A percentile compares a stretch with the other conserved stretches of the same genome.
Conservation (phyloP, 2,113 vertebrate species). For the Lepisosteus oculatus region DNA sequence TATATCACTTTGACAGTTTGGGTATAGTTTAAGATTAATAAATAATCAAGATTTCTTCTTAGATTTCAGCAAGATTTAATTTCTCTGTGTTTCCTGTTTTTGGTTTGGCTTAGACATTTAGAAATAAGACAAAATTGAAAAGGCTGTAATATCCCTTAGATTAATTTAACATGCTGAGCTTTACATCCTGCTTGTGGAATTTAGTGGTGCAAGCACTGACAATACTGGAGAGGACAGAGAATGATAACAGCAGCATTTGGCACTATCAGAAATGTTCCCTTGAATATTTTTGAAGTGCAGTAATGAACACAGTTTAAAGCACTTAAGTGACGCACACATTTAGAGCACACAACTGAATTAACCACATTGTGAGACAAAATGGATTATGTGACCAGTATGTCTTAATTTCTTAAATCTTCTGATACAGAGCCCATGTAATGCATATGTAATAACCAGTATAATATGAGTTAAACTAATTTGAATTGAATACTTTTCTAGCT, state of each 20-base stretch:
- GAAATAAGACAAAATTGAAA: background rate
- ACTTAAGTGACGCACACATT: conserved; percentile 13
- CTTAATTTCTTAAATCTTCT: too few species aligned
- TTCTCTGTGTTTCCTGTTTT: background rate
- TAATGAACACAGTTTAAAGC: conserved; percentile 10
- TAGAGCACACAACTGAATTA: conserved; percentile 15
- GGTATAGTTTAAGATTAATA: too few species aligned
- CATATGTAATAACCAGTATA: too few species aligned
- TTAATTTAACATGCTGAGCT: background rate
- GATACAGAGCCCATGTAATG: too few species aligned
- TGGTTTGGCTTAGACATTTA: background rate
- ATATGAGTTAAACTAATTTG: too few species aligned
- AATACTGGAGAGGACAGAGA: conserved; percentile 12
- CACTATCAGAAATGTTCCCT: conserved; percentile 1
- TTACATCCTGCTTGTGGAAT: background rate
- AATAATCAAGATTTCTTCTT: too few species aligned
- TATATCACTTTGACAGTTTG: too few species aligned
- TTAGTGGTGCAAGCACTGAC: background rate
- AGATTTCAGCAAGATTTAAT: background rate
- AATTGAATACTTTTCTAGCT: too few species aligned
- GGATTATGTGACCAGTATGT: too few species aligned
- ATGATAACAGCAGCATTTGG: background rate
- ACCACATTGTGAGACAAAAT: conserved; percentile 1
- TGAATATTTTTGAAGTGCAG: background rate
- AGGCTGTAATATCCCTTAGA: background rate